Base-by-base conservation (phyloP, 2,888 invertebrate genomes). In the Patella caerulea region DNA sequence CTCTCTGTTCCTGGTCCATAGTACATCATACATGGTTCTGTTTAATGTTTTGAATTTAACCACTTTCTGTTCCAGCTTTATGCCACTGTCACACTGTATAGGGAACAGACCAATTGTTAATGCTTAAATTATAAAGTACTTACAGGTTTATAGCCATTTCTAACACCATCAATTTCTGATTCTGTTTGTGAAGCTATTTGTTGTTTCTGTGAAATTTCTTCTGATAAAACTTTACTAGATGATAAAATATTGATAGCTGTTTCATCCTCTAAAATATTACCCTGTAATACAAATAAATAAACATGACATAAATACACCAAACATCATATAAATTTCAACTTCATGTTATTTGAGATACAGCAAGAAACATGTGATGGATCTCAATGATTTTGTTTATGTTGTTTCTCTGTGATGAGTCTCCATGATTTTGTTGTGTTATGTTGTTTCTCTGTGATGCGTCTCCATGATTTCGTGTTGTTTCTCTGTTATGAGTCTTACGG, bases 231-330 rank as follows among this genome's bases (percentile, higher is more conserved):
- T 83, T 91, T 90, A 84, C 91, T 91, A 0, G 96, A 96, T 0
- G 97, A 96, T 2, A 98, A 93, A 86, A 98, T 96, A 90, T 95
- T 95, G 84, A 97, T 97, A 69, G 97, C 98, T 0, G 96, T 97
- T 92, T 98, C 98, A 91, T 98, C 97, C 91, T 98, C 98, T 69
- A 98, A 93, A 80, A 98, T 97, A 91, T 98, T 98, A 54, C 97
- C 97, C 91, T 91, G 82, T 4, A 80, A 75, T 65, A 72, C 4
- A 45, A 71, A 65, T 7, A 17, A n/a, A 71, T 4, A 52, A n/a
- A 15, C 3, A 2, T 52, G 9, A 71, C 71, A 71, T n/a, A 71
- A 52, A 17, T 19, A 71, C 71, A 11, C 11, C 1, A 71, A 45
- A 12, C 34, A 34, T 9, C 9, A 45, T 45, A 9, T 45, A 45